Conservation (phyloP, 1,140 invertebrate genomes). For the Atta colombica region DNA sequence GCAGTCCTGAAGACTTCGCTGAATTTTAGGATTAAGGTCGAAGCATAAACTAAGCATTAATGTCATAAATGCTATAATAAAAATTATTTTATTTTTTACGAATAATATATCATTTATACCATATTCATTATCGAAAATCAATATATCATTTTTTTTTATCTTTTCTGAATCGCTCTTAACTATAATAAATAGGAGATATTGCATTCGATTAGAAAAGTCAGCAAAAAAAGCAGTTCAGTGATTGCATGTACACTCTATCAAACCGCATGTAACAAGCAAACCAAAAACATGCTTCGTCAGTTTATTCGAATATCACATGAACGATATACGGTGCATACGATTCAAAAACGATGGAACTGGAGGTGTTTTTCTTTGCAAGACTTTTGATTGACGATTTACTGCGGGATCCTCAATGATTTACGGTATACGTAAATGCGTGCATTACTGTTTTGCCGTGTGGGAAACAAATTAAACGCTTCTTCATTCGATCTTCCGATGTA, state of each 20-base stretch:
- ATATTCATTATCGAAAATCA: background rate
- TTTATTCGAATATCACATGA: conserved; percentile 20
- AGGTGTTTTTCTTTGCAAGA: conserved; percentile 20
- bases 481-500: conserved; percentile 14
- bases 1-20: no score
- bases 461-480: conserved; percentile 49
- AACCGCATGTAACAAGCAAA: background rate
- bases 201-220: conserved; percentile 4
- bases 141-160: background rate
- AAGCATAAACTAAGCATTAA: no score
- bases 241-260: conserved; percentile 3
- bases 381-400: conserved; percentile 6
- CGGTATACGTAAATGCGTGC: conserved; percentile 6
- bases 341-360: conserved; percentile 4
- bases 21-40: no score
- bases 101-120: background rate
- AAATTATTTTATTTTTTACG: conserved; percentile 4
- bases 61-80: background rate
- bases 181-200: background rate
- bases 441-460: conserved; percentile 16
- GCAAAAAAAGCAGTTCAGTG: conserved; percentile 22
- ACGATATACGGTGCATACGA: background rate
- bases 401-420: background rate
- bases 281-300: conserved; percentile 30
- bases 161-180: background rate